Percentiles rank a stretch among this genome's conserved stretches.
phyloP scores from a whole-genome alignment of 2,888 invertebrate species.

The Pediacus dermestoides region DNA sequence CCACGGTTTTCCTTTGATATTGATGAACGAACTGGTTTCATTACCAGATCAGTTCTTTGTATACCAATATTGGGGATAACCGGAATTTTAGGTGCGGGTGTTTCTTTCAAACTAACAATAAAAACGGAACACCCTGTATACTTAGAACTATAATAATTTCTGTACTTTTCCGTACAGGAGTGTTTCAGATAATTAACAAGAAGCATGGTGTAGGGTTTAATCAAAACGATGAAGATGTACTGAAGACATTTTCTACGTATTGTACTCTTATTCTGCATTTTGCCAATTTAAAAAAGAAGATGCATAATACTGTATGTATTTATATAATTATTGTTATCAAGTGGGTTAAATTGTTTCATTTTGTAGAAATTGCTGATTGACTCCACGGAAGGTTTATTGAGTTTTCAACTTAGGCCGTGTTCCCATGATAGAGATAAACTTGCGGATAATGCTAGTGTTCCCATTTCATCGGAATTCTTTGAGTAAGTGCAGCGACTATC shows the following conservation, averaged over 20 bases:
- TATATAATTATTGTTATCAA: neutral
- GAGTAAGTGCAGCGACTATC: conserved; percentile 50
- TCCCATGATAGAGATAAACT: conserved; percentile 52
- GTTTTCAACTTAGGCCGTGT: conserved; percentile 55
- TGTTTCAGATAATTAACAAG: conserved; percentile 60
- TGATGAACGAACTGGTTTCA: conserved; percentile 55
- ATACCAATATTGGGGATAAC: conserved; percentile 54
- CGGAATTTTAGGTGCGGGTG: conserved; percentile 34
- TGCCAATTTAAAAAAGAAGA: conserved; percentile 53
- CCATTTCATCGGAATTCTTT: conserved; percentile 51
- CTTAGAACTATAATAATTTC: conserved; percentile 7
- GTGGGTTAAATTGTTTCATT: neutral
- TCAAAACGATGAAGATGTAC: conserved; percentile 54
- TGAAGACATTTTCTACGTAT: conserved; percentile 57
- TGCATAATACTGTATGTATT: conserved; percentile 50
- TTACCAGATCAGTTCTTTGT: conserved; percentile 56
- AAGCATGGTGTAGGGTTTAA: conserved; percentile 50
- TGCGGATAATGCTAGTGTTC: conserved; percentile 47
- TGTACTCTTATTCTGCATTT: conserved; percentile 59
- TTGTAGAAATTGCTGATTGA: neutral
- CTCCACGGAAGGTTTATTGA: conserved; percentile 30
- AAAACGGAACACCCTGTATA: conserved; percentile 3
- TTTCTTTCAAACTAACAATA: conserved; percentile 4
- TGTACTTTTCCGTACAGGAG: conserved; percentile 49
- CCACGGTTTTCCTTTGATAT: conserved; percentile 54